These are phyloP conservation scores for human (Homo sapiens) DNA, from an alignment of 2,113 vertebrate species.

Conservation along the genomic window DNA sequence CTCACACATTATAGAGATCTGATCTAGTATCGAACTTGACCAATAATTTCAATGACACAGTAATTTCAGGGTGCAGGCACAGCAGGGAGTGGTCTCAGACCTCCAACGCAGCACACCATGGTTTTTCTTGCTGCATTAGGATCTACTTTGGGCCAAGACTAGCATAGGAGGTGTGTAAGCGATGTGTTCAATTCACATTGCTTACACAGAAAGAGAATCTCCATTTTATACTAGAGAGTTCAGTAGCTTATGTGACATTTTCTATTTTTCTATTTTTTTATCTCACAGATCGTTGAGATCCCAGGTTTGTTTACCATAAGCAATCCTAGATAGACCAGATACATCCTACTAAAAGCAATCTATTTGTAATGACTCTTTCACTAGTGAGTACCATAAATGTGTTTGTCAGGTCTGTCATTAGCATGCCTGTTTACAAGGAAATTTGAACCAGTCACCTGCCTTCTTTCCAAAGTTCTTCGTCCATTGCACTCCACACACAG, in stretches of 20 bases:
- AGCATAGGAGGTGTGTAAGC: neutral
- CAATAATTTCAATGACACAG: neutral
- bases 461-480: neutral
- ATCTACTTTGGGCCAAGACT: neutral
- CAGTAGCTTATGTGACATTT: neutral
- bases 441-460: neutral
- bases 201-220: neutral
- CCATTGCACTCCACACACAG: neutral
- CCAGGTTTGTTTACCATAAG: neutral
- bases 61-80: neutral
- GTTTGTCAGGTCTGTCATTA: neutral
- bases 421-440: neutral
- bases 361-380: neutral
- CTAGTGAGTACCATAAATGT: neutral
- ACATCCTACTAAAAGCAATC: neutral
- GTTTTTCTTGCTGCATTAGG: neutral
- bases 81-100: neutral
- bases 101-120: accelerated
- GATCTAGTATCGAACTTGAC: neutral
- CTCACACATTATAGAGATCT: neutral
- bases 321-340: neutral
- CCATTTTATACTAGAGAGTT: neutral
- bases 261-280: neutral
- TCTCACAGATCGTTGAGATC: neutral
- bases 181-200: neutral